Conservation (phyloP, 2,888 invertebrate species). For the Meganola albula region DNA sequence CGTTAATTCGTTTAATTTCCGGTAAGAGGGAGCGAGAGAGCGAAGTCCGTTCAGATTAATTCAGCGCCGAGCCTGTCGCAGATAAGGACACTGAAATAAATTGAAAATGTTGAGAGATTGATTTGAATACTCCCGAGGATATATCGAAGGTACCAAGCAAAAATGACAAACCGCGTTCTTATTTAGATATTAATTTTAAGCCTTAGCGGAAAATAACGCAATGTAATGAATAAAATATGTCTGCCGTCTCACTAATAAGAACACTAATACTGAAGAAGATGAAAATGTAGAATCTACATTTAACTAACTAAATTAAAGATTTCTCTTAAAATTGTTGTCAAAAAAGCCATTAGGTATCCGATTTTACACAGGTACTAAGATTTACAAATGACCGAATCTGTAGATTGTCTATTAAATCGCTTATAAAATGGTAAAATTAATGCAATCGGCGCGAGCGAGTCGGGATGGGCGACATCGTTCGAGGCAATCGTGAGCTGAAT, state of each 20-base stretch:
- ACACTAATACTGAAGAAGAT: no score
- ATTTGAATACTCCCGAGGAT: slow-evolving; percentile 74
- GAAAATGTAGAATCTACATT: no score
- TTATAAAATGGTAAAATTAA: slow-evolving; percentile 75
- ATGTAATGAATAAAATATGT: slow-evolving; percentile 56
- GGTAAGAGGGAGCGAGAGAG: slow-evolving; percentile 55
- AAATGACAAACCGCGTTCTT: slow-evolving; percentile 54
- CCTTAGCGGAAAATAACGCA: slow-evolving; percentile 41
- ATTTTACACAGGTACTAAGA: no score
- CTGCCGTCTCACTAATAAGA: slow-evolving; percentile 35
- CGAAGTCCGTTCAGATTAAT: slow-evolving; percentile 72
- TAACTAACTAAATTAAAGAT: no score
- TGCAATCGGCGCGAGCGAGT: slow-evolving; percentile 70
- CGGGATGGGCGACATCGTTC: slow-evolving; percentile 72
- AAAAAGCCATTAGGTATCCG: no score
- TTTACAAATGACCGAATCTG: slow-evolving; percentile 54
- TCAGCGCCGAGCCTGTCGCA: slow-evolving; percentile 72
- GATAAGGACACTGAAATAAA: slow-evolving; percentile 78
- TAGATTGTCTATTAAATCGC: slow-evolving; percentile 72
- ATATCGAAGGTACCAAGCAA: slow-evolving; percentile 56
- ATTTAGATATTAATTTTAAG: slow-evolving; percentile 37
- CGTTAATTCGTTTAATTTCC: slow-evolving; percentile 80
- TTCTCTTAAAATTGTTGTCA: no score
- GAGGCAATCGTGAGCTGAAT: slow-evolving; percentile 69
- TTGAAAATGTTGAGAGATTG: slow-evolving; percentile 79